Percentiles rank a stretch among this genome's conserved stretches.
Conservation (phyloP, 2,888 invertebrate species). For the Drosophila colorata region DNA sequence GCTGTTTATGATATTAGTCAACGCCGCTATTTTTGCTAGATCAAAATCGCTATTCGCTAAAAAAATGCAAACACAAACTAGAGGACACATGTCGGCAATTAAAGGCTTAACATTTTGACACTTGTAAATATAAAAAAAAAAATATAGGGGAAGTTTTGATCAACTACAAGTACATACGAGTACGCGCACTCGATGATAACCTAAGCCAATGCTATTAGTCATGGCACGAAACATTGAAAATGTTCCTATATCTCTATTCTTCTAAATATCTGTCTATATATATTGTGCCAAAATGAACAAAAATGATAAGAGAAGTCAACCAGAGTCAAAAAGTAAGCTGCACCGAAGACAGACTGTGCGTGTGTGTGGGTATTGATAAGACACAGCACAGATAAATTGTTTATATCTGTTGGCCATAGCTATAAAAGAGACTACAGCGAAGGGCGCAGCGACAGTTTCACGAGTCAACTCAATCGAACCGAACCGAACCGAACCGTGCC, state of each 20-base stretch:
- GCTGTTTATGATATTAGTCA: conserved; percentile 17
- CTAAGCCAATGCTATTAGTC: conserved; percentile 44
- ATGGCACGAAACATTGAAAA: conserved; percentile 12
- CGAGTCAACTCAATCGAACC: conserved; percentile 58
- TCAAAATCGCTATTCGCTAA: background rate
- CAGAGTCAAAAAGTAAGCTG: conserved; percentile 42
- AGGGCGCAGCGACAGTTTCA: conserved; percentile 56
- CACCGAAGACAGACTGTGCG: conserved; percentile 19
- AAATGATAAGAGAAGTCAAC: conserved; percentile 48
- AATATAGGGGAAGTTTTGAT: conserved; percentile 24
- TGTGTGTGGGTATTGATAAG: conserved; percentile 35
- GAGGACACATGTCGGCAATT: conserved; percentile 25
- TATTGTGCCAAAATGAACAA: conserved; percentile 22
- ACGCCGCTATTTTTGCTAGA: conserved; percentile 13
- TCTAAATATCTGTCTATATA: background rate
- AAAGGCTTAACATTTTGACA: conserved; percentile 13
- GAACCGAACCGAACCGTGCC: conserved; percentile 13
- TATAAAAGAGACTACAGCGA: conserved; percentile 57
- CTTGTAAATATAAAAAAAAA: background rate
- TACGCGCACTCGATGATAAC: conserved; percentile 16
- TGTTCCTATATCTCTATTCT: background rate
- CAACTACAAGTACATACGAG: conserved; percentile 6
- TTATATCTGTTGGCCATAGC: conserved; percentile 31
- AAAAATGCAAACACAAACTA: background rate
- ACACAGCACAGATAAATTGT: conserved; percentile 15